Conservation (phyloP, 2,888 invertebrate genomes). For the Orthosia cruda region DNA sequence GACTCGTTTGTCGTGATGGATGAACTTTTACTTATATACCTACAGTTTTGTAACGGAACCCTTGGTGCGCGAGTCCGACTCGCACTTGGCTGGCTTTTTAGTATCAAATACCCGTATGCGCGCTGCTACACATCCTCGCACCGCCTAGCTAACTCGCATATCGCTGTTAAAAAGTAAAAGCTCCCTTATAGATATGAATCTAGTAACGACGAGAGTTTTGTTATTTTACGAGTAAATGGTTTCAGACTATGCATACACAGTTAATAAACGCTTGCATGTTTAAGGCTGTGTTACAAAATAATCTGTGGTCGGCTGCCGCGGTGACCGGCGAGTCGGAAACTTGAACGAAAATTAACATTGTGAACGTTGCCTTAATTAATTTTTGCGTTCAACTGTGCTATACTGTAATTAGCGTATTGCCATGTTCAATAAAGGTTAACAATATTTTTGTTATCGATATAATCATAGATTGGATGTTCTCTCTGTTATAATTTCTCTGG, state of each 20-base stretch:
- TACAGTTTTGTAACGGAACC: too few species aligned
- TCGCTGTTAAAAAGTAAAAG: too few species aligned
- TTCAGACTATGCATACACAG: conserved; percentile 20
- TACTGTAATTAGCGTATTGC: conserved; percentile 53
- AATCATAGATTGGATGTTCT: background rate
- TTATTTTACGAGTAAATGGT: conserved; percentile 7
- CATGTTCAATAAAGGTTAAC: conserved; percentile 7
- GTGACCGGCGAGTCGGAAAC: conserved; percentile 72
- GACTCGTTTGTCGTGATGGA: too few species aligned
- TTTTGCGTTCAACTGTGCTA: conserved; percentile 57
- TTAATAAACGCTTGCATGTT: conserved; percentile 50
- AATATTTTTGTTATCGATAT: background rate
- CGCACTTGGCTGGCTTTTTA: too few species aligned
- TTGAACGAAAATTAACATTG: conserved; percentile 77
- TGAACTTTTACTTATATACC: too few species aligned
- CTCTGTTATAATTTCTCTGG: too few species aligned
- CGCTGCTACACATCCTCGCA: too few species aligned
- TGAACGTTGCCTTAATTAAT: conserved; percentile 73
- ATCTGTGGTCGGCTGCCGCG: conserved; percentile 59
- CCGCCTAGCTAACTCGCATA: too few species aligned
- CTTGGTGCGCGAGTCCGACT: too few species aligned
- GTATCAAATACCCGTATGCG: too few species aligned
- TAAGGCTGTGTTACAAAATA: conserved; percentile 67
- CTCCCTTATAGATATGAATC: too few species aligned
- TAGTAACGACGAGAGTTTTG: background rate